Percentiles rank a stretch among this genome's conserved stretches.
Conservation (phyloP, 2,888 invertebrate genomes). For the Drepanosiphum platanoidis region DNA sequence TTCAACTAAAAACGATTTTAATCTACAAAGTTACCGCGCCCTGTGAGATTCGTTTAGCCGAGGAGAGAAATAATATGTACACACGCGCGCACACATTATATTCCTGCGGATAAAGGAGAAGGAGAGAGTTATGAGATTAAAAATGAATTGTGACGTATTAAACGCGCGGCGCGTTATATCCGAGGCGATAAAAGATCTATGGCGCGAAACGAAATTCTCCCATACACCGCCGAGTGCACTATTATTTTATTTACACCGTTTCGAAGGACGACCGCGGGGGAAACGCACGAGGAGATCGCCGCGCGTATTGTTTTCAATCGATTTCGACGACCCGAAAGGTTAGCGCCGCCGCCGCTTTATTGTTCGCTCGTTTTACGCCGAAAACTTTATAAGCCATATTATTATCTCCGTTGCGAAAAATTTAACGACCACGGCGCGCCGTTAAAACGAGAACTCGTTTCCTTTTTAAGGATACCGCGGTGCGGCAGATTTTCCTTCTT, state of each 20-base stretch:
- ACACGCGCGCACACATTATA: too few relatives aligned
- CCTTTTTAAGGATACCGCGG: neutral
- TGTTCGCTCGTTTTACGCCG: neutral
- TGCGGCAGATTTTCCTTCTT: neutral
- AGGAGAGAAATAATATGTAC: neutral
- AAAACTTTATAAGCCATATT: too few relatives aligned
- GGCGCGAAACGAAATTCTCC: too few relatives aligned
- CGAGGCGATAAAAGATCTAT: neutral
- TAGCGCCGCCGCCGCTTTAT: neutral
- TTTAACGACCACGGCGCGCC: neutral
- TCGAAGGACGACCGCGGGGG: neutral
- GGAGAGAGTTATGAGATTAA: neutral
- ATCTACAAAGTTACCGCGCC: neutral
- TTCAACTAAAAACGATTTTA: constrained; percentile 23
- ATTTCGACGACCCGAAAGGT: neutral
- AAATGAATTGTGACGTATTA: neutral
- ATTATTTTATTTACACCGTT: neutral
- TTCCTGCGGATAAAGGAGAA: neutral
- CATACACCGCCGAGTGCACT: too few relatives aligned
- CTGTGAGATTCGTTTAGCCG: neutral
- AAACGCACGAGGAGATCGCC: neutral
- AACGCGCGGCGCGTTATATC: neutral
- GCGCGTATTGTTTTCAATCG: neutral
- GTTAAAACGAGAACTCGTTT: neutral
- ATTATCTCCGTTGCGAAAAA: neutral